Conservation (phyloP, 2,113 vertebrate genomes). For the Siphamia tubifer region DNA sequence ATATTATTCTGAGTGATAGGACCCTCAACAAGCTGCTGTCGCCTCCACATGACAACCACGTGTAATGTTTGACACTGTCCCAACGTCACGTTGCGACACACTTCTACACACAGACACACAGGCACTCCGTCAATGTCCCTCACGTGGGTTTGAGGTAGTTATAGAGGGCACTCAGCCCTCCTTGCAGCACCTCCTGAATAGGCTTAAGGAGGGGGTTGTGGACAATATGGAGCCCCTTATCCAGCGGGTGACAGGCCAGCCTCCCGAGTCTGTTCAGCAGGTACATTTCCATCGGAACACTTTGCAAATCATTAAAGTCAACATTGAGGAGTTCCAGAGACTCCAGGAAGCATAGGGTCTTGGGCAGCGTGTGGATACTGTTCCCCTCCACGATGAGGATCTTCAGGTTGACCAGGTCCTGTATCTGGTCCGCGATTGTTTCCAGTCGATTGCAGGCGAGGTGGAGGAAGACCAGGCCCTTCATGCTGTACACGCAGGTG, state of each 20-base stretch:
- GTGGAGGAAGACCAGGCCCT: constrained; percentile 89
- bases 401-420: constrained; percentile 86
- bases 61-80: too few relatives aligned
- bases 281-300: constrained; percentile 86
- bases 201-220: constrained; percentile 91
- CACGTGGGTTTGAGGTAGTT: constrained; percentile 89
- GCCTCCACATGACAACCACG: too few relatives aligned
- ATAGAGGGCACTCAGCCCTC: constrained; percentile 86
- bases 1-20: background rate
- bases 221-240: constrained; percentile 91
- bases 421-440: constrained; percentile 90
- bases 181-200: constrained; percentile 86
- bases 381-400: constrained; percentile 92
- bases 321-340: constrained; percentile 89
- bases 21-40: background rate
- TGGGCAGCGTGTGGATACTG: constrained; percentile 84
- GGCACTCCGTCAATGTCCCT: constrained; percentile 16
- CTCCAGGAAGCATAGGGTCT: constrained; percentile 84
- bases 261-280: constrained; percentile 80
- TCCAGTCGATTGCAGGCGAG: constrained; percentile 91
- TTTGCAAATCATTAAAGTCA: constrained; percentile 90
- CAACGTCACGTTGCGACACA: background rate
- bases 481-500: constrained; percentile 87
- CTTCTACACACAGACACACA: background rate
- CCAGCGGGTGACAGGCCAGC: constrained; percentile 91